Base-by-base conservation (phyloP, 2,888 invertebrate genomes). In the Cistogaster globosa region DNA sequence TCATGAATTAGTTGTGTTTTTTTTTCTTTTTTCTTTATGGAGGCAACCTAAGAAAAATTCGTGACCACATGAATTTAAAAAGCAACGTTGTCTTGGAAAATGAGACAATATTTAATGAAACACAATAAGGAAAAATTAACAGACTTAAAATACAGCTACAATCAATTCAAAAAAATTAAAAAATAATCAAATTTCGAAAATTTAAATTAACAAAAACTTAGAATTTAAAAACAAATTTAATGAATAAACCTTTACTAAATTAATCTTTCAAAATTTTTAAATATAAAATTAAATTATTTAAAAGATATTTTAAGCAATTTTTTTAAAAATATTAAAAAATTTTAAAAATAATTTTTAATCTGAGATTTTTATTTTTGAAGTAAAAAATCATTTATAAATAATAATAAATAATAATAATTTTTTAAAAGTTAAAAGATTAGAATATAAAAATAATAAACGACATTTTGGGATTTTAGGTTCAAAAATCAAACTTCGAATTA, bases 31-130 rank as follows among this genome's bases (percentile, higher is more conserved):
- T 4, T 57, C 2, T 53, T 53, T 45, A 2, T 63, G 18, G 57
- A 8, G 9, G 5, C n/a, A 68, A 53, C 12, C 18, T 42, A 48
- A 2, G 8, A 20, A 36, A 58, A 79, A 78, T n/a, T 83, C 78
- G 83, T 83, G 74, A 83, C 77, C 45, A 67, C 60, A 83, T 77
- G 77, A 72, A 55, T 77, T 76, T 74, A 53, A 42, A 45, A 36
- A 20, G 0, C 22, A 32, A 32, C 14, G 6, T 26, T 20, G 45
- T 32, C 65, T 65, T 38, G 22, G 2, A 53, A 63, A 55, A n/a
- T n/a, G 5, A 53, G 55, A 32, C 20, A 78, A 63, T 71, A 45
- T 45, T 63, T 71, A 78, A 71, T 63, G 36, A 78, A 78, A 78
- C 48, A 71, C 63, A 69, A 26, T 63, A 55, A 45, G 51, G 20